Base-by-base conservation (phyloP, 2,888 invertebrate species). In the Chesias legatella region DNA sequence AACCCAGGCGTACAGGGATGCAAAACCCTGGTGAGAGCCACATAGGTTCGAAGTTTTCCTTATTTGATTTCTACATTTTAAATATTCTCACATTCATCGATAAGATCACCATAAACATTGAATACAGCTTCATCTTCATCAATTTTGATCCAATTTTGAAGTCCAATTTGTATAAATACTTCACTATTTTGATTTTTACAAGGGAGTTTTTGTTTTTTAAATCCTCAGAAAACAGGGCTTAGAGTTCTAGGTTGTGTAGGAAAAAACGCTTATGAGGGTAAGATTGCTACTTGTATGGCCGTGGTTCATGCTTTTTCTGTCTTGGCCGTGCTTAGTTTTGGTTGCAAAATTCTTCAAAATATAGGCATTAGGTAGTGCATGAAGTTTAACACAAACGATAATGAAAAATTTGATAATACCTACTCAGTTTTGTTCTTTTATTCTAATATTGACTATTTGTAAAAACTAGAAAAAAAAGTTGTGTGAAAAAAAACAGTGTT, bases 11-110 rank as follows among this genome's bases (percentile, higher is more conserved):
- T 83, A 80, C 82, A 86, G 88, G 88, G 88, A 89, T 84, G 80
- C 88, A 67, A 88, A 85, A 84, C 89, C 89, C 86, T 89, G 89
- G 89, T 89, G 89, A 89, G 89, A 86, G 81, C 88, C 83, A 77
- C 77, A 75, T 88, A 88, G 86, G 88, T 88, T 88, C 85, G 86
- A 72, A 83, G 63, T 84, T 83, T 84, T 81, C 80, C 84, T 88
- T 85, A 71, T 82, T 77, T 81, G 71, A 74, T 60, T 71, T 64
- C 65, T 61, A 67, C 63, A 73, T 67, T 69, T 72, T 68, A 53
- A 60, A 53, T 62, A 53, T 61, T 54, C 62, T 65, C 71, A 67
- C 62, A 52, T 46, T 54, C 61, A 69, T 63, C 53, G 59, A 53
- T 56, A 63, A 58, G 39, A 49, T 56, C 53, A 59, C 50, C 56